A percentile compares a stretch with the other conserved stretches of the same genome.
Conservation (phyloP, 2,888 invertebrate species). For the Laspeyria flexula region DNA sequence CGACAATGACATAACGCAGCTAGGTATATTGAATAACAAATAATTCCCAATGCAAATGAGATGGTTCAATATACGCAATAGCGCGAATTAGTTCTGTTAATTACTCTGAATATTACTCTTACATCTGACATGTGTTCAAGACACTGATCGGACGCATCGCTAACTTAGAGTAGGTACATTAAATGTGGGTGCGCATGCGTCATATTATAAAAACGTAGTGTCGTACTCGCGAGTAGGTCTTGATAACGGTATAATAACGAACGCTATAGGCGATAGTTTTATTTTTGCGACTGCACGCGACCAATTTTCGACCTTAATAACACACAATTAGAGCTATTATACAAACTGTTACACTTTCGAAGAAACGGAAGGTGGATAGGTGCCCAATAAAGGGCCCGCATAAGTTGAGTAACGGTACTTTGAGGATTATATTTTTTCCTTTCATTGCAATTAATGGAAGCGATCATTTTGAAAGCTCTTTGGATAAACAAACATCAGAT, state of each 20-base stretch:
- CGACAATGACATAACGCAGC: conserved; percentile 43
- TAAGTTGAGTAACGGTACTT: not conserved
- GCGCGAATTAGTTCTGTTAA: conserved; percentile 17
- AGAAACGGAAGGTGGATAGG: conserved; percentile 7
- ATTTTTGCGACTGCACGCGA: conserved; percentile 42
- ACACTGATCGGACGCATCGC: conserved; percentile 26
- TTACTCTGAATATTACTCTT: conserved; percentile 19
- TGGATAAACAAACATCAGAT: no score
- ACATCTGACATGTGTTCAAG: conserved; percentile 16
- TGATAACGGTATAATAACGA: conserved; percentile 68
- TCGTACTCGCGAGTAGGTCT: conserved; percentile 50
- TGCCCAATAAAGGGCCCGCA: not conserved
- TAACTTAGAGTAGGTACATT: conserved; percentile 25
- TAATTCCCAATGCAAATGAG: conserved; percentile 41
- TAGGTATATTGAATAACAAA: conserved; percentile 56
- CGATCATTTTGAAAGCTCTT: not conserved
- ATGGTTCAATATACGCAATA: conserved; percentile 30
- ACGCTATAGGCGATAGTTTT: conserved; percentile 50
- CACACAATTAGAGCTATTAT: conserved; percentile 38
- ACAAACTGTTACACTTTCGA: conserved; percentile 6
- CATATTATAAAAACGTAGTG: conserved; percentile 63
- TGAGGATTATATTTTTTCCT: not conserved
- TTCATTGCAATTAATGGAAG: not conserved
- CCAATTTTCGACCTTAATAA: conserved; percentile 38
- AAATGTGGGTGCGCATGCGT: conserved; percentile 59